phyloP scores from a whole-genome alignment of 2,888 invertebrate species.

The Lepeophtheirus nordmannii region DNA sequence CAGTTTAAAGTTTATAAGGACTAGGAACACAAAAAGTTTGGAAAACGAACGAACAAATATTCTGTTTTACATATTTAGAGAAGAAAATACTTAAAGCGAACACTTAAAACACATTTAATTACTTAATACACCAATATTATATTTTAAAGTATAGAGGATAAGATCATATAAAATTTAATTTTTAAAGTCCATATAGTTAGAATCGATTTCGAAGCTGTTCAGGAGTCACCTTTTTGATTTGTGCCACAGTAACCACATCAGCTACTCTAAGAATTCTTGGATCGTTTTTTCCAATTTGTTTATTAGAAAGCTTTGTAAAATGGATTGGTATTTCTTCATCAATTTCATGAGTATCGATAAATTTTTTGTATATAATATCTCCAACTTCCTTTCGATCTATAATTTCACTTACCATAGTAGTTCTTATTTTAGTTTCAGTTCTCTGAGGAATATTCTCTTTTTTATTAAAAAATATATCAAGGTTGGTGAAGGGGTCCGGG shows the following conservation, averaged over 20 bases:
- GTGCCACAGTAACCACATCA: not conserved
- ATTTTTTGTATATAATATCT: not conserved
- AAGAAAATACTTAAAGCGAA: too few relatives aligned
- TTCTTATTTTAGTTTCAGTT: not conserved
- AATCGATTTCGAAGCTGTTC: not conserved
- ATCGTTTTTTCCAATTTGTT: not conserved
- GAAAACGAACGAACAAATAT: too few relatives aligned
- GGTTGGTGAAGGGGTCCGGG: not conserved
- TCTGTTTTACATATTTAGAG: too few relatives aligned
- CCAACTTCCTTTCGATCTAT: not conserved
- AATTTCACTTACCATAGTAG: not conserved
- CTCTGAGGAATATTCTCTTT: not conserved
- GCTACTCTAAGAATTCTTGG: not conserved
- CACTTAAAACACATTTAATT: too few relatives aligned
- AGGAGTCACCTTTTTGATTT: not conserved
- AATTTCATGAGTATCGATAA: not conserved
- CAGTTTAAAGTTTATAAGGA: too few relatives aligned
- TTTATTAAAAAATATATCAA: not conserved
- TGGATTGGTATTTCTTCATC: not conserved
- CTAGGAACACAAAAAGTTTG: too few relatives aligned
- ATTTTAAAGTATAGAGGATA: too few relatives aligned
- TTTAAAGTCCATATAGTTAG: not conserved
- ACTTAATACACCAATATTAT: too few relatives aligned
- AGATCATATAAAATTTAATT: too few relatives aligned
- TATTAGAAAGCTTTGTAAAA: not conserved